Base-by-base conservation (phyloP, 1,140 invertebrate genomes). In the Scaptomyza graminum region DNA sequence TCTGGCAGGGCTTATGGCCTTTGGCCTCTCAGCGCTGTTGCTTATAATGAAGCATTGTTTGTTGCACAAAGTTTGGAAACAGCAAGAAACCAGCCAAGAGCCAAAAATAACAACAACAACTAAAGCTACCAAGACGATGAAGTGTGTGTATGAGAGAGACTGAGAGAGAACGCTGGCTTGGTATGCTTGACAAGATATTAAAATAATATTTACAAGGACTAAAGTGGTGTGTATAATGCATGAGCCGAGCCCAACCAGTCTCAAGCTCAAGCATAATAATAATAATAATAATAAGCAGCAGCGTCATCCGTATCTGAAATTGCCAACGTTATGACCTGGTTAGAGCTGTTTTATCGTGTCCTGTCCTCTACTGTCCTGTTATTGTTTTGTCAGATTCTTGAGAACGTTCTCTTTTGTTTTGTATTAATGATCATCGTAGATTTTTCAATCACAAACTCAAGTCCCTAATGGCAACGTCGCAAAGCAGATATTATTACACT, bases 41-140 rank as follows among this genome's bases (percentile, higher is more conserved):
- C 78, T 82, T 81, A 87, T 82, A 87, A 87, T 82, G 74, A 85
- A 85, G 81, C 81, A 87, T 85, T 85, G 81, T 87, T 85, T 85
- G 82, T 75, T 56, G 74, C 82, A 81, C 82, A 87, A 85, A 85
- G 77, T 85, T 85, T 87, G 76, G 76, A 84, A 70, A 73, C 82
- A 74, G 79, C 76, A 85, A 74, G 63, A 65, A 63, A 67, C 59
- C 70, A 73, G 64, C 34, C 13, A 63, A 63, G 37, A 63, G 39
- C 41, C 59, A 54, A 55, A 13, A 34, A 43, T 13, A 62, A 34
- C 71, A 76, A 46, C 39, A 69, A 5, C 72, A 61, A 15, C 25
- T 56, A 25, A 60, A 46, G 52, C 13, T 41, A 50, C 57, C 57
- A 68, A 76, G 54, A 61, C 62, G 55, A 62, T 63, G 67, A 57